Evolutionary conservation across 2,797 vertebrate species (phyloP).

Genomic region (Chelmon rostratus): DNA sequence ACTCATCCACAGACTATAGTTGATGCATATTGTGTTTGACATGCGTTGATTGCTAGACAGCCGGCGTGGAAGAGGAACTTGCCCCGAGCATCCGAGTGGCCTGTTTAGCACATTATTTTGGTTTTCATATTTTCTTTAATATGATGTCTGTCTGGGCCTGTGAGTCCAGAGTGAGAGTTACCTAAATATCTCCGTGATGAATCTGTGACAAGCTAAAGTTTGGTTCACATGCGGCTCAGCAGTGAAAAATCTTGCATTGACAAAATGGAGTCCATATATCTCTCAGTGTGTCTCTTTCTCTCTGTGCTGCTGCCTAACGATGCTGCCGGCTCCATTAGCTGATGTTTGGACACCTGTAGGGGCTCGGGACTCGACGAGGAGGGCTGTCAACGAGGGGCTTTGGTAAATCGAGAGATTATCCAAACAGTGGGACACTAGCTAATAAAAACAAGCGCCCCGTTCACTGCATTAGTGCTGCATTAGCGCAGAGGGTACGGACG

Average conservation of each 20-base stretch:
- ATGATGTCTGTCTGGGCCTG: constrained; percentile 16
- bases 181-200: constrained; percentile 35
- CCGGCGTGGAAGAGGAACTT: constrained; percentile 54
- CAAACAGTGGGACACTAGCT: constrained; percentile 86
- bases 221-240: constrained; percentile 38
- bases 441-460: constrained; percentile 87
- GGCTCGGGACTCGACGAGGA: constrained; percentile 71
- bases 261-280: constrained; percentile 58
- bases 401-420: constrained; percentile 87
- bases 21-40: constrained; percentile 81
- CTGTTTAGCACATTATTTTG: constrained; percentile 63
- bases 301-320: constrained; percentile 46
- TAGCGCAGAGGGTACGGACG: constrained; percentile 72
- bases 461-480: constrained; percentile 86
- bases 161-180: constrained; percentile 6
- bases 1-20: constrained; percentile 43
- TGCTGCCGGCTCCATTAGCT: constrained; percentile 82
- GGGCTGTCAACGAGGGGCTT: constrained; percentile 84
- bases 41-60: constrained; percentile 75
- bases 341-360: constrained; percentile 88
- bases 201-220: constrained; percentile 48
- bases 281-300: constrained; percentile 36
- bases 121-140: constrained; percentile 46
- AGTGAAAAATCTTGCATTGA: constrained; percentile 47
- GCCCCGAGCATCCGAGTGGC: constrained; percentile 55